phyloP scores from a whole-genome alignment of 2,113 vertebrate genomes.

The Alouatta palliata region DNA sequence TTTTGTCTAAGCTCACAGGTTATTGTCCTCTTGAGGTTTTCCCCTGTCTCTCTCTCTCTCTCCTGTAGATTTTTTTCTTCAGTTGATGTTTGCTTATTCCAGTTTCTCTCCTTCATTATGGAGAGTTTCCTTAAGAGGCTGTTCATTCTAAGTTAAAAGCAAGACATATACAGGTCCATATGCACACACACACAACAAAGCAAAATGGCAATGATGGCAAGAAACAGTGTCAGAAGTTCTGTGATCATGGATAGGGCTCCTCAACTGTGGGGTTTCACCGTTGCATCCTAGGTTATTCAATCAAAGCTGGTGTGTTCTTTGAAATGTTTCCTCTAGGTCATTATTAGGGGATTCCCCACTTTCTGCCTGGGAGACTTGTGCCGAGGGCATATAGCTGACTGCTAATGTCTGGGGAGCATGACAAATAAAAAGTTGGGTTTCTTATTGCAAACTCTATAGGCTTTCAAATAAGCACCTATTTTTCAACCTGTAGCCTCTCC shows the following conservation, averaged over 20 bases:
- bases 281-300: neutral
- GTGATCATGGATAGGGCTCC: neutral
- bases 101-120: conserved; percentile 17
- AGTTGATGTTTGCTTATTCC: neutral
- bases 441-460: neutral
- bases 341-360: neutral
- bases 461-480: neutral
- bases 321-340: neutral
- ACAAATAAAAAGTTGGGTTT: neutral
- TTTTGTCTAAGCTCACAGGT: neutral
- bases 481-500: neutral
- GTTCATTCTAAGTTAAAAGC: neutral
- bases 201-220: neutral
- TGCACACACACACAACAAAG: neutral
- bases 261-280: neutral
- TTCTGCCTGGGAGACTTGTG: neutral
- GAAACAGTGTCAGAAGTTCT: neutral
- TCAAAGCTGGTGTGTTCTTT: neutral
- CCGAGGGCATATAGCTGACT: neutral
- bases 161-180: neutral
- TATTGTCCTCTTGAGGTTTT: conserved; percentile 30
- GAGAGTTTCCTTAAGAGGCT: neutral
- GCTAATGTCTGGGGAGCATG: neutral
- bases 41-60: neutral
- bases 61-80: conserved; percentile 36